These are phyloP conservation scores for Planococcus citri DNA, from an alignment of 1,140 invertebrate species.

Conservation along the genomic window DNA sequence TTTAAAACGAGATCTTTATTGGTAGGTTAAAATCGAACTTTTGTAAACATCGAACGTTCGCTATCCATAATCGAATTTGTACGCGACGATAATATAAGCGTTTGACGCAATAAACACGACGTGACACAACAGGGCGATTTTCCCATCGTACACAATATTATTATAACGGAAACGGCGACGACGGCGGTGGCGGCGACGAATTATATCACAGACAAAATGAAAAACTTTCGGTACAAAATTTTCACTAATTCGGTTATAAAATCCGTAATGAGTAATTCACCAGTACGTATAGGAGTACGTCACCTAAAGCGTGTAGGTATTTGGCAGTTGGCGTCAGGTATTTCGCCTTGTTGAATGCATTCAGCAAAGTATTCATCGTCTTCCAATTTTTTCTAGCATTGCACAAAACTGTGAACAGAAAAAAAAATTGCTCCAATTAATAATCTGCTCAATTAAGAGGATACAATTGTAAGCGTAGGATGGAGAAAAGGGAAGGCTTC, in stretches of 20 bases:
- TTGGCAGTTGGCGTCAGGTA: slow-evolving; percentile 16
- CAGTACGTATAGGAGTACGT: slow-evolving; percentile 12
- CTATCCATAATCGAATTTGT: slow-evolving; percentile 13
- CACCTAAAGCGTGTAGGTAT: slow-evolving; percentile 14
- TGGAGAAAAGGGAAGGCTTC: too few species aligned
- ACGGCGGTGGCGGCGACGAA: not conserved
- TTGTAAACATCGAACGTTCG: slow-evolving; percentile 14
- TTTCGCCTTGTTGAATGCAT: slow-evolving; percentile 17
- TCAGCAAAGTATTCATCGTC: slow-evolving; percentile 18
- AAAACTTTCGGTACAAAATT: slow-evolving; percentile 5
- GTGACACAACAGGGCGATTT: not conserved
- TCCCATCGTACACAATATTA: not conserved
- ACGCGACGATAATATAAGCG: slow-evolving; percentile 15
- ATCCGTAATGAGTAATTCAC: slow-evolving; percentile 19
- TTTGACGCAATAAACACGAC: slow-evolving; percentile 13
- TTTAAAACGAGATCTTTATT: not conserved
- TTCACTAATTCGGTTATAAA: slow-evolving; percentile 12
- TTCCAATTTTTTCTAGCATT: slow-evolving; percentile 13
- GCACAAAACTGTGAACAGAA: not conserved
- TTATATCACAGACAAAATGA: slow-evolving; percentile 7
- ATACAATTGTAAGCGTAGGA: too few species aligned
- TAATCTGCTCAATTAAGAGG: too few species aligned
- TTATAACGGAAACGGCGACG: too few species aligned
- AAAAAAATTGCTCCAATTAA: not conserved
- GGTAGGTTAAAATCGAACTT: slow-evolving; percentile 9